Conservation (phyloP, 2,888 invertebrate genomes). For the Notodromas monacha region DNA sequence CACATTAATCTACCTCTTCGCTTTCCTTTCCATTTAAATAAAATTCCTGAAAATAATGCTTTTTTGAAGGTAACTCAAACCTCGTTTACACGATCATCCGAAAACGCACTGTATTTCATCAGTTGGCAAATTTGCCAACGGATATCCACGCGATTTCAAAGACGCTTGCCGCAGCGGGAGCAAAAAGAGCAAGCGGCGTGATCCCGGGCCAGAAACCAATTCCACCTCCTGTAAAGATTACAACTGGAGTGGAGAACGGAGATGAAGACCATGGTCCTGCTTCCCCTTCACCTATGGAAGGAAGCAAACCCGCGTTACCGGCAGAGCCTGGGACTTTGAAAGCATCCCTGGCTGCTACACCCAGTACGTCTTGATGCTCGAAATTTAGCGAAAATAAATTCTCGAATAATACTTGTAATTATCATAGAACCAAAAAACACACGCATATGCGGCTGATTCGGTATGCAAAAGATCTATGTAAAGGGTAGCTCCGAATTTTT, state of each 20-base stretch:
- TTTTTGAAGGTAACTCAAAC: constrained; percentile 63
- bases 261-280: no score
- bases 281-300: constrained; percentile 27
- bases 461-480: no score
- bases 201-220: neutral
- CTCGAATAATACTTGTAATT: no score
- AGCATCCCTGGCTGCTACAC: constrained; percentile 61
- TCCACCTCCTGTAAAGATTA: neutral
- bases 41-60: no score
- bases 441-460: no score
- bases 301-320: constrained; percentile 43
- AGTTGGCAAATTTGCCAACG: constrained; percentile 77
- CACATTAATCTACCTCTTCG: no score
- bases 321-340: constrained; percentile 73
- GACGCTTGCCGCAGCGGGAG: constrained; percentile 20
- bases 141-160: constrained; percentile 63
- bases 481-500: no score
- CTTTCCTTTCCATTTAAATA: no score
- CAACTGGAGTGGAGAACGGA: no score
- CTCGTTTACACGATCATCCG: constrained; percentile 93
- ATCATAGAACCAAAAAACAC: no score
- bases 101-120: constrained; percentile 90
- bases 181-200: neutral
- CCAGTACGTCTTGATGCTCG: no score
- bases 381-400: no score